Percentiles rank a stretch among this genome's conserved stretches.
These are phyloP conservation scores for Drosophila limbata DNA, from an alignment of 2,888 invertebrate species.

Conservation along the genomic window DNA sequence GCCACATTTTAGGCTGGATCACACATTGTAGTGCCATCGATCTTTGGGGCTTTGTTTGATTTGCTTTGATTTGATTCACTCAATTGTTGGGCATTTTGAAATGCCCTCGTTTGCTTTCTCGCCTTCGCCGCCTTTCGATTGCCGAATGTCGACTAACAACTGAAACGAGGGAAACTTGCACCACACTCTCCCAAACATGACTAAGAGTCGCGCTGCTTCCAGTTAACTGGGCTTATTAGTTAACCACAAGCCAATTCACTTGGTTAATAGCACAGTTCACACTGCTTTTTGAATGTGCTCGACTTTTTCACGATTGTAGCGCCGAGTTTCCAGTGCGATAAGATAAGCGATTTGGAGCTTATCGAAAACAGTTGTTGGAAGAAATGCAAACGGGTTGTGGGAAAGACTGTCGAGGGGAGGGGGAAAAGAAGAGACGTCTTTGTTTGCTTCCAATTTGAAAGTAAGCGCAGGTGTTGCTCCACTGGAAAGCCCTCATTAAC, in stretches of 20 bases:
- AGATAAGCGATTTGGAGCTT: constrained; percentile 54
- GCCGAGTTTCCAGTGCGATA: constrained; percentile 62
- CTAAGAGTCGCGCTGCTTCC: constrained; percentile 61
- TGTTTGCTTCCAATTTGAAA: constrained; percentile 19
- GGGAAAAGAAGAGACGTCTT: constrained; percentile 11
- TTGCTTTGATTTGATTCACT: not conserved
- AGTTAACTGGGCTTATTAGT: constrained; percentile 10
- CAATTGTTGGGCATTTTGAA: constrained; percentile 50
- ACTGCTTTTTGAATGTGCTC: not conserved
- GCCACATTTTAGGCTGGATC: constrained; percentile 69
- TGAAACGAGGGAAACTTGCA: constrained; percentile 10
- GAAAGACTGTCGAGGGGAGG: not conserved
- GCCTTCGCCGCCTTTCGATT: constrained; percentile 20
- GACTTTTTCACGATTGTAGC: constrained; percentile 25
- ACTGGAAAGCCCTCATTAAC: constrained; percentile 9
- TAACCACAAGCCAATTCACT: not conserved
- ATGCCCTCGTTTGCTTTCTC: constrained; percentile 16
- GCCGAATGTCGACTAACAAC: constrained; percentile 43
- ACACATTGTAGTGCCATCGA: constrained; percentile 70
- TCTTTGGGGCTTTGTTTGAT: not conserved
- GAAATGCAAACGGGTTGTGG: constrained; percentile 32
- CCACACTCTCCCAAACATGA: constrained; percentile 34
- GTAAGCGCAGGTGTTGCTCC: constrained; percentile 14
- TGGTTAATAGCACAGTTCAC: not conserved
- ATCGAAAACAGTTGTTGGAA: constrained; percentile 54